Evolutionary conservation across 2,113 vertebrate species (phyloP), one percentile per base, ranked within the genome.

Genomic region (Catharus bicknelli): DNA sequence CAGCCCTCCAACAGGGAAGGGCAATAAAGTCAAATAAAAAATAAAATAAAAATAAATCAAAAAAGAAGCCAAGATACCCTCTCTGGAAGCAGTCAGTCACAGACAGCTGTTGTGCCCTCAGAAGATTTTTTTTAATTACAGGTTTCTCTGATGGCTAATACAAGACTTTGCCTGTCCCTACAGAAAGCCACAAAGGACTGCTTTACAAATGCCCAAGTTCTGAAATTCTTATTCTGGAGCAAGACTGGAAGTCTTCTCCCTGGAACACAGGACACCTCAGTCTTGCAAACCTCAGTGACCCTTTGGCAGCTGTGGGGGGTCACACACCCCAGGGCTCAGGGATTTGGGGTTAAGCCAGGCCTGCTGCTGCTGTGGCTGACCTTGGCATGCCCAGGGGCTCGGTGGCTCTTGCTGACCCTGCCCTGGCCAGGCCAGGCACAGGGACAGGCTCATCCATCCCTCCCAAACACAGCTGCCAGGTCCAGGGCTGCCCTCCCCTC

Each of bases 401-500:
- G 1, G 18, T 26, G 57, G 29, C 51, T 30, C 11, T 16, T 55
- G 36, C 59, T 50, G 63, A 43, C 2, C 30, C 64, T 11, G 38
- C 38, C 45, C 66, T 40, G 51, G 21, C 34, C 27, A 1, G 76
- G 38, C 63, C 48, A 16, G 58, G 51, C 79, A 74, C 63, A 45
- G 64, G 47, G 55, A 43, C 54, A 18, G 0, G 1, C 26, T 63
- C 48, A 59, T 63, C 83, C 68, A 16, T 36, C 72, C 81, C 63
- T 30, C 26, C 42, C 50, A 20, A 13, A 18, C 0, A 1, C 80
- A 62, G 72, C 55, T 73, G 57, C 42, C 53, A 14, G 11, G 8
- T 20, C 58, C 43, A 4, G 2, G 2, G 17, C n/a, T 62, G 45
- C 11, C 15, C 30, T 27, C 25, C 0, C 1, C 32, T 30, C 3